Evolutionary conservation across 1,140 invertebrate genomes (phyloP).

Genomic region (Lycorma delicatula): DNA sequence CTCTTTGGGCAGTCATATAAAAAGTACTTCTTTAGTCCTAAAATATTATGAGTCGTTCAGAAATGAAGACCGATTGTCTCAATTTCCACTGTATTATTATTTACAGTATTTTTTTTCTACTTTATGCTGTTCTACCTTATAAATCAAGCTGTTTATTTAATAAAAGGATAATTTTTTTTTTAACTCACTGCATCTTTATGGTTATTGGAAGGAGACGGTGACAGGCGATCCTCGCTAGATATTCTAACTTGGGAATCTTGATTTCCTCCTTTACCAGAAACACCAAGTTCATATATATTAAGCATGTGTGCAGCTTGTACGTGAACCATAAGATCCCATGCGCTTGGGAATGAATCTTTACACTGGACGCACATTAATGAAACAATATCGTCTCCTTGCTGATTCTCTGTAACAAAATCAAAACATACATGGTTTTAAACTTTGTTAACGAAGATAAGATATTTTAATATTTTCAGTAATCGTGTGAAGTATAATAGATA

Average conservation of each 20-base stretch:
- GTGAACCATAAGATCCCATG: constrained; percentile 74
- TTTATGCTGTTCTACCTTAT: neutral
- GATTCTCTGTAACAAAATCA: no score
- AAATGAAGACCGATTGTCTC: no score
- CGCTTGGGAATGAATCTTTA: constrained; percentile 64
- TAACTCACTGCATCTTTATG: constrained; percentile 18
- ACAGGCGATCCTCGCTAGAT: constrained; percentile 34
- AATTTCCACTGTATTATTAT: no score
- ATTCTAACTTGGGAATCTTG: no score
- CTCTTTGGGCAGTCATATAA: no score
- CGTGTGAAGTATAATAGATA: no score
- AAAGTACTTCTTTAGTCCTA: no score
- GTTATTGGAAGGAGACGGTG: constrained; percentile 30
- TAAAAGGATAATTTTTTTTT: constrained; percentile 2
- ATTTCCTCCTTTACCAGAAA: constrained; percentile 28
- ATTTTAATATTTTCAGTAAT: no score
- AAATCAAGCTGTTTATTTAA: neutral
- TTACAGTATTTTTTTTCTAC: no score
- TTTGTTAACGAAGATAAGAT: no score
- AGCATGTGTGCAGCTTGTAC: constrained; percentile 71
- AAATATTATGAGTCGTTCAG: no score
- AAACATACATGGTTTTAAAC: no score
- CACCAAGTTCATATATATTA: constrained; percentile 67
- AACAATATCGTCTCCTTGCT: constrained; percentile 1
- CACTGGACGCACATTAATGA: constrained; percentile 62